These are phyloP conservation scores for Ichneumoninae sp. DNA, from an alignment of 2,888 invertebrate genomes.

Conservation along the genomic window DNA sequence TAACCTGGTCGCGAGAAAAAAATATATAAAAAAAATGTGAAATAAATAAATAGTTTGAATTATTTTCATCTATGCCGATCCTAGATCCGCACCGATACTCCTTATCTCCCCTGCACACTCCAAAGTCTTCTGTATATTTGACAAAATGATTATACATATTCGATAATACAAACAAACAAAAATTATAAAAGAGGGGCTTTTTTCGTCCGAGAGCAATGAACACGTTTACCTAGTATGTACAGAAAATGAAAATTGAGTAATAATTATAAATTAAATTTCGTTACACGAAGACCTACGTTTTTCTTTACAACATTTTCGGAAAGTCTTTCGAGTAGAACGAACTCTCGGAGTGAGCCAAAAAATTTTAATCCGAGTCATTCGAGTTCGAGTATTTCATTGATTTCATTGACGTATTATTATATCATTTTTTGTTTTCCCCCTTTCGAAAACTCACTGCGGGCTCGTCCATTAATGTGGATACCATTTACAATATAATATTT, in stretches of 20 bases:
- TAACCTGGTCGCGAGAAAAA: slow-evolving; percentile 65
- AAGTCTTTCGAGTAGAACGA: slow-evolving; percentile 54
- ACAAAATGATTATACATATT: slow-evolving; percentile 62
- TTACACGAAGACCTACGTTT: slow-evolving; percentile 53
- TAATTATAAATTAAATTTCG: slow-evolving; percentile 67
- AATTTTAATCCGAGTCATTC: slow-evolving; percentile 44
- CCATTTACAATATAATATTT: slow-evolving; percentile 51
- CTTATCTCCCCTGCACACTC: slow-evolving; percentile 42
- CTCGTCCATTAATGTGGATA: slow-evolving; percentile 31
- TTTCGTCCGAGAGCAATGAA: slow-evolving; percentile 72
- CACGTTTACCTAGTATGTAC: slow-evolving; percentile 78
- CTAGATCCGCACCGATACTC: slow-evolving; percentile 59
- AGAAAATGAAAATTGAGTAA: slow-evolving; percentile 69
- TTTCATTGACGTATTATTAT: slow-evolving; percentile 40
- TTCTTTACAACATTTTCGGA: slow-evolving; percentile 56
- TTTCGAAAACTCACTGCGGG: slow-evolving; percentile 31
- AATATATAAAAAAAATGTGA: slow-evolving; percentile 26
- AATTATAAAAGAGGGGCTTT: slow-evolving; percentile 64
- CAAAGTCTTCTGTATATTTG: slow-evolving; percentile 49
- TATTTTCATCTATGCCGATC: slow-evolving; percentile 66
- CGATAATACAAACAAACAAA: slow-evolving; percentile 48
- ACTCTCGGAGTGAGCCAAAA: slow-evolving; percentile 56
- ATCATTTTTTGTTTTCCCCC: not conserved
- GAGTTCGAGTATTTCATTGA: slow-evolving; percentile 56
- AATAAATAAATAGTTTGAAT: slow-evolving; percentile 69